Base-by-base conservation (phyloP, 2,797 vertebrate species). In the Chrysocyon brachyurus region DNA sequence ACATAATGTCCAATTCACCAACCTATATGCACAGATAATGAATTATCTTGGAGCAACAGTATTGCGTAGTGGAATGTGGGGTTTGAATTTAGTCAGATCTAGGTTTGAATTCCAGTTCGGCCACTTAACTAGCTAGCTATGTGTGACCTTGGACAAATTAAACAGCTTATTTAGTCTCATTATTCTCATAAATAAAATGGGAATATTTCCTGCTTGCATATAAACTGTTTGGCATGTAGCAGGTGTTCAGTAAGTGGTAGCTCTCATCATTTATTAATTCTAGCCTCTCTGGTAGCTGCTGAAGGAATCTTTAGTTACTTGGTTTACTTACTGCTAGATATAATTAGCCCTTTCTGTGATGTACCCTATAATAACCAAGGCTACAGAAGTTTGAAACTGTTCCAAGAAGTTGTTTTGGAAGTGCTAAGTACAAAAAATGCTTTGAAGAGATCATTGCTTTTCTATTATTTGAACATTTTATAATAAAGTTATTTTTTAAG, bases 331-430 rank as follows among this genome's bases (percentile, higher is more conserved):
- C 63, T 95, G 89, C 93, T 97, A 89, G 40, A 85, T 95, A 78
- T 92, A 97, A 98, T 97, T 94, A 95, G 88, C 33, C 31, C 73
- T 87, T 78, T 96, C 72, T 78, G 4, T 94, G 83, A 92, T 88
- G 82, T 0, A 79, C 31, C 91, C 91, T 97, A 14, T 95, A 96
- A 97, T 97, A 91, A 95, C 93, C 83, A 96, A 94, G 87, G 81
- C 84, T 96, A 84, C 81, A 90, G 88, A 96, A 92, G 66, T 88
- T 87, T 92, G 86, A 92, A 96, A 92, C 40, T 92, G 15, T 92
- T 96, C 94, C 85, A 96, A 79, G 91, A 96, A 86, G 73, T 96
- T 95, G 77, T 90, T 96, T 96, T 94, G 73, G 15, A 96, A 97
- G 49, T 94, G 28, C 91, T 83, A 96, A 96, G 66, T 68, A 95